Base-by-base conservation (phyloP, 2,888 invertebrate genomes). In the Orgyia antiqua region DNA sequence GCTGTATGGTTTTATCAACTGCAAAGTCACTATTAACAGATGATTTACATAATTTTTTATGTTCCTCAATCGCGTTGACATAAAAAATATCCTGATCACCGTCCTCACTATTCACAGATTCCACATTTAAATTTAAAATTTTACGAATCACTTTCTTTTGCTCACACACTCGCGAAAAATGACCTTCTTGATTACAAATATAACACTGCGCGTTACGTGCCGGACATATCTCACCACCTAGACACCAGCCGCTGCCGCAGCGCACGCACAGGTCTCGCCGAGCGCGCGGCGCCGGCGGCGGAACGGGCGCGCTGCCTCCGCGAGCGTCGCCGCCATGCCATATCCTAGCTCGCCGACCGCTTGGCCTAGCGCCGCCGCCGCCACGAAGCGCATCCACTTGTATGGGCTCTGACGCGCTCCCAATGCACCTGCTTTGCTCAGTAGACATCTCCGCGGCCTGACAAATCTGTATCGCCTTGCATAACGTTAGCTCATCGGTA, bases 361-460 rank as follows among this genome's bases (percentile, higher is more conserved):
- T 4, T 8, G 12, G 2, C 6, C 12, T 4, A 4, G 10, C 7
- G 3, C 24, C 12, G 9, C 12, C 8, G 11, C 6, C 3, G 3
- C 24, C 13, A 2, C 8, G 10, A 2, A 12, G 2, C 4, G 24
- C 24, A 12, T 24, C 7, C 13, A 24, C 20, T 21, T 33, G 25
- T 15, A 33, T 10, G 4, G 2, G 7, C 6, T 21, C 21, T 10
- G 29, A 26, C 7, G 9, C 13, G 0, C 23, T 17, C 8, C 30
- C 27, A 7, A 34, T 34, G 24, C 20, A 23, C 12, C 24, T 10
- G 2, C 19, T 24, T 24, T 34, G 20, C 20, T 30, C 34, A 6
- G 27, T 30, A 8, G 24, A 34, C 34, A 26, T 30, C 13, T 34
- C 29, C 2, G 26, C 33, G 12, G 29, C 26, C 13, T 30, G 24